Evolutionary conservation across 2,888 invertebrate species (phyloP).

Genomic region (Clivina fossor): DNA sequence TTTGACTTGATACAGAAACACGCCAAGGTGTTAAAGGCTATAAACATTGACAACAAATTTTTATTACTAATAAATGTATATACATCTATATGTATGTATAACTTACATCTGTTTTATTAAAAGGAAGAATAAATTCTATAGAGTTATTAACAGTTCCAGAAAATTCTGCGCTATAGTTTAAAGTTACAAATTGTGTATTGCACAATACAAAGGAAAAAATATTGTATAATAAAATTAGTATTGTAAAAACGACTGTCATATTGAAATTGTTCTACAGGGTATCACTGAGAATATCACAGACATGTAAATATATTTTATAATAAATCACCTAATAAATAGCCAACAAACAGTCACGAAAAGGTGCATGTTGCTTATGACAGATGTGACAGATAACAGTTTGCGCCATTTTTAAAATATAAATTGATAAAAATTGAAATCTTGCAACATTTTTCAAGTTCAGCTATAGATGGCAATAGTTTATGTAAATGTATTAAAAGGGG

Average conservation of each 20-base stretch:
- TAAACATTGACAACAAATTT: not conserved
- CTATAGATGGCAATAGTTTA: too few relatives aligned
- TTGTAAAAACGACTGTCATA: not conserved
- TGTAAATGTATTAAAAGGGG: too few relatives aligned
- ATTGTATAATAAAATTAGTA: not conserved
- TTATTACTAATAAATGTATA: not conserved
- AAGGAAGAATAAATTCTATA: conserved; percentile 31
- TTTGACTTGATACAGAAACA: conserved; percentile 49
- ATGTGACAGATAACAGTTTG: too few relatives aligned
- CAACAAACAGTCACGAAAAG: too few relatives aligned
- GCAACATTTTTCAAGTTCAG: too few relatives aligned
- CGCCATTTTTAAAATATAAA: too few relatives aligned
- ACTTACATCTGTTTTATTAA: conserved; percentile 28
- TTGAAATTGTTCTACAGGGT: too few relatives aligned
- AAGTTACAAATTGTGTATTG: not conserved
- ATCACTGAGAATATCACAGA: too few relatives aligned
- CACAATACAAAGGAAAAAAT: not conserved
- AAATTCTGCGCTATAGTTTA: not conserved
- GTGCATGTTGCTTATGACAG: too few relatives aligned
- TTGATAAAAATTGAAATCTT: too few relatives aligned
- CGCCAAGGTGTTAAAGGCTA: conserved; percentile 36
- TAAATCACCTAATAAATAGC: too few relatives aligned
- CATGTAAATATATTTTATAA: too few relatives aligned
- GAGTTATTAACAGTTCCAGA: conserved; percentile 23
- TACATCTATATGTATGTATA: not conserved